Evolutionary conservation across 2,113 vertebrate genomes (phyloP).

Genomic region (Onychostruthus taczanowskii): DNA sequence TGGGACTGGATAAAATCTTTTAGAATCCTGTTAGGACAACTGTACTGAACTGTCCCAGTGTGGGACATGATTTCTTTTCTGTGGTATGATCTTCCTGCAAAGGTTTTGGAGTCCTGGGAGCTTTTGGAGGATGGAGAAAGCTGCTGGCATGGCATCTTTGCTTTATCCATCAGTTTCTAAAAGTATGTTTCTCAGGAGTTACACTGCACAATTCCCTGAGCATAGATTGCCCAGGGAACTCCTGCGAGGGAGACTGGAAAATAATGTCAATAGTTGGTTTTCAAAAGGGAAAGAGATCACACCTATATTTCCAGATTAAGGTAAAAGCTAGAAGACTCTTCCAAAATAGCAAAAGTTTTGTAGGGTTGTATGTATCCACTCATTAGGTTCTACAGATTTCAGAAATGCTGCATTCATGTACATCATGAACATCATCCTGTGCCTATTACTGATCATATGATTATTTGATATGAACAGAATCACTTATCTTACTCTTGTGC

Average conservation of each 20-base stretch:
- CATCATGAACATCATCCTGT: neutral
- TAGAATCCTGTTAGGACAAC: neutral
- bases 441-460: neutral
- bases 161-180: neutral
- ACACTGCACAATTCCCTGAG: neutral
- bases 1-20: neutral
- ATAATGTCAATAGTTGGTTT: neutral
- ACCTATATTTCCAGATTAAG: neutral
- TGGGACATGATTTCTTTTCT: neutral
- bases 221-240: neutral
- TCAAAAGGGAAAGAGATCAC: neutral
- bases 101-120: neutral
- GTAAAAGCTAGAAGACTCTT: neutral
- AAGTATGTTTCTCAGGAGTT: neutral
- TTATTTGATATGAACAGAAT: neutral
- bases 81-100: neutral
- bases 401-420: neutral
- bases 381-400: neutral
- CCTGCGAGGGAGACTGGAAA: neutral
- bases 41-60: neutral
- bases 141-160: neutral
- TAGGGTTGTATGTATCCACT: neutral
- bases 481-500: neutral
- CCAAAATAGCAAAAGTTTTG: neutral
- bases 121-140: neutral